Base-by-base conservation (phyloP, 2,113 vertebrate species). In the Anguilla rostrata region DNA sequence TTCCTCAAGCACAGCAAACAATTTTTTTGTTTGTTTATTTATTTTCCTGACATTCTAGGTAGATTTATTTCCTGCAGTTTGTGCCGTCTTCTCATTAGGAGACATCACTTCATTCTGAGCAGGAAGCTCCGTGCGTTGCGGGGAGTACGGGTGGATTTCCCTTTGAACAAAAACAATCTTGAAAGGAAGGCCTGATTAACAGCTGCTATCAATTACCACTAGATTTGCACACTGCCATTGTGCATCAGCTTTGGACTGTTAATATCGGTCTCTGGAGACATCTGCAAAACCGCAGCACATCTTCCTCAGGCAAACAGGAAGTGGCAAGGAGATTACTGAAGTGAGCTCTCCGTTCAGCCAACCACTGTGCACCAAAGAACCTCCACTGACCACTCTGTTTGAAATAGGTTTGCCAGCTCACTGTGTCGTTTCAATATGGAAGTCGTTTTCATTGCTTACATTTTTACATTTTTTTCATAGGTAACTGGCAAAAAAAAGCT, bases 141-240 rank as follows among this genome's bases (percentile, higher is more conserved):
- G 1, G n/a, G 34, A 80, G 34, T 43, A 9, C 79, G 12, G 22
- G 43, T 5, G 22, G 79, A 40, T 81, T 75, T 75, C 26, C 71
- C 71, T 75, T 53, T 34, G n/a, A 75, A 75, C 26, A 26, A 75
- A 75, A 75, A 75, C 41, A 81, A 20, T 81, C 40, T 81, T 43
- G 39, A 46, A 46, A 81, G 41, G 18, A 81, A 26, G 16, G 39
- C 40, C 79, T 81, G 79, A 81, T 41, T 40, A 46, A 16, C 79
- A 81, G 79, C 41, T 81, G 41, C 41, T 46, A 81, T 81, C 79
- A 81, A 41, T 75, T 75, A 75, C 71, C 71, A 75, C 71, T 34
- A n/a, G 79, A 15, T 81, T 43, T 81, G 3, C n/a, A 26, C 20
- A n/a, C 41, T 49, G 81, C 41, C 26, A 46, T 43, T 49, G 46